Base-by-base conservation (phyloP, 2,797 vertebrate genomes). In the Taeniopygia guttata region DNA sequence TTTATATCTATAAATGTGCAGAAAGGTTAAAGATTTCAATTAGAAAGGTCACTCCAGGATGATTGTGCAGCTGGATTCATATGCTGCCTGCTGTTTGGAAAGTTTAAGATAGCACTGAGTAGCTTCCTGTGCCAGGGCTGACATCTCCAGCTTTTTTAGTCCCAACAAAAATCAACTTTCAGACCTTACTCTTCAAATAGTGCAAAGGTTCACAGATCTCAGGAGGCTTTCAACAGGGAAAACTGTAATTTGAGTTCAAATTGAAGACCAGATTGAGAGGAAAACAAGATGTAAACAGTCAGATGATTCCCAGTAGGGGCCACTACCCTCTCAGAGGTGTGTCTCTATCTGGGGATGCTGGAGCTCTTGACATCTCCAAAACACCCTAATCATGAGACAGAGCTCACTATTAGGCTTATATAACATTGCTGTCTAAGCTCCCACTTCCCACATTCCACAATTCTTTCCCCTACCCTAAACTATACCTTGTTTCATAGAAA, bases 21-120 rank as follows among this genome's bases (percentile, higher is more conserved):
- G 69, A 89, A 96, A 95, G 94, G 92, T 92, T 96, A 83, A 96
- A 93, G 77, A 92, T 87, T 81, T 88, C 92, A 88, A 74, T 96
- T 91, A 94, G 76, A 95, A 96, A 96, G 95, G 95, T 94, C 67
- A 62, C 34, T 52, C 40, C 30, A 38, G 84, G 81, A 76, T 40
- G 80, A 45, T 3, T 66, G 74, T 82, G 77, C 95, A 66, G 58
- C 92, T 74, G 79, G 69, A 55, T 76, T 67, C 38, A 60, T 18
- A 46, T 2, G 9, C 68, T 70, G 76, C 63, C 69, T 83, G 66
- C 48, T 25, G 0, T 70, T 83, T 32, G 49, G 45, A n/a, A 43
- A 70, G 78, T 74, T 81, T 77, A 94, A 74, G 59, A 70, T 30
- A 69, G 72, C 80, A 45, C 38, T 62, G n/a, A 45, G 32, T 0